Evolutionary conservation across 2,888 invertebrate species (phyloP), one percentile per base, ranked within the genome.

Genomic region (Himalopsyche anomala): DNA sequence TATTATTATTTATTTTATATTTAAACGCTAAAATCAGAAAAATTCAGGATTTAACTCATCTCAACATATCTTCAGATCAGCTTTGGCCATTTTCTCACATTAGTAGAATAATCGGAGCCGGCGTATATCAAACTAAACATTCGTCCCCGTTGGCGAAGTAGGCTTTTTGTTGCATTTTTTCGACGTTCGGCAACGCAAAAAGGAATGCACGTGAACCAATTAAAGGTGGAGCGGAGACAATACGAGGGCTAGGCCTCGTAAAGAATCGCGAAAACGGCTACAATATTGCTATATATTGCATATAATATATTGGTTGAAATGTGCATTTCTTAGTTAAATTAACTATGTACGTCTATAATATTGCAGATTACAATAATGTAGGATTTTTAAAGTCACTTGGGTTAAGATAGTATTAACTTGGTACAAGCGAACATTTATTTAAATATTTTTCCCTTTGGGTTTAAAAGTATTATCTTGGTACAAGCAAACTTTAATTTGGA

Each of bases 171-270:
- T 74, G 36, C 36, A 74, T 74, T 80, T 80, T 62, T 82, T 85
- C 45, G 80, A 56, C 38, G 69, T 56, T 84, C 56, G 80, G 55
- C 79, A 81, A 85, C 54, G 83, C 80, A 56, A 83, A 85, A 83
- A 83, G 82, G 83, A 80, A 85, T 82, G 85, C 56, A 83, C 55
- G 80, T 85, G 83, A 85, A 85, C 85, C 85, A 85, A 85, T 85
- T 85, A 85, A 85, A 80, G 85, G 42, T 80, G 62, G 42, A 55
- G 28, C 28, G 82, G 42, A 82, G 36, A 74, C 82, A 82, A 85
- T 82, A 82, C 54, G 54, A 74, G 85, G 54, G 42, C 74, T 82
- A 56, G 81, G 54, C 28, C 74, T 74, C 15, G 11, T 74, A 74
- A 74, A 36, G 74, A 15, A 38, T 36, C 15, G 51, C 51, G 2